Percentiles rank a stretch among this genome's conserved stretches.
Evolutionary conservation across 2,888 invertebrate species (phyloP).

Genomic region (Peribatodes rhomboidaria): DNA sequence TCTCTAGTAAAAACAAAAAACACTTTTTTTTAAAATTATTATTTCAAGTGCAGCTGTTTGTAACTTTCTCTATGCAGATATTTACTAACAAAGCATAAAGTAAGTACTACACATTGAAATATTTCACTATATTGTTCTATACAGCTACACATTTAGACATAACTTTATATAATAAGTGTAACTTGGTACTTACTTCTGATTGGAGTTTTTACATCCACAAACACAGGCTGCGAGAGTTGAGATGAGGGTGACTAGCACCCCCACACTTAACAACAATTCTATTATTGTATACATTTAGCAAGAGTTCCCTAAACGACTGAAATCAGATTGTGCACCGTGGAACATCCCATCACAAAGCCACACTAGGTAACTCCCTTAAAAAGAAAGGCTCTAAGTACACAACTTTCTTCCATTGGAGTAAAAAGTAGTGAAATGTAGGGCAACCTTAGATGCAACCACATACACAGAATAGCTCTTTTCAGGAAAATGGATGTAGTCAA

Average conservation of each 20-base stretch:
- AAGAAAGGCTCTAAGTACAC: conserved; percentile 66
- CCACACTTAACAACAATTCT: conserved; percentile 78
- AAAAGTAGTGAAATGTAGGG: conserved; percentile 78
- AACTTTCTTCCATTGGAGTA: conserved; percentile 82
- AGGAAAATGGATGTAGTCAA: neutral
- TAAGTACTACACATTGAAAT: neutral
- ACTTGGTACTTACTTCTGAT: conserved; percentile 89
- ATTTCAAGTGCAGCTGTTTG: neutral
- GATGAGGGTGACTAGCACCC: conserved; percentile 78
- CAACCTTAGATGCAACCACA: conserved; percentile 61
- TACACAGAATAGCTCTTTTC: conserved; percentile 39
- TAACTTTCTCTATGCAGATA: conserved; percentile 3
- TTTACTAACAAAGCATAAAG: conserved; percentile 3
- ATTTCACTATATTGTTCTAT: neutral
- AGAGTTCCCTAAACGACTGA: conserved; percentile 65
- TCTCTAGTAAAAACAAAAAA: neutral
- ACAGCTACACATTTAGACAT: neutral
- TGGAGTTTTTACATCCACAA: conserved; percentile 91
- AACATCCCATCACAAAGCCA: conserved; percentile 66
- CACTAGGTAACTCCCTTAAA: conserved; percentile 75
- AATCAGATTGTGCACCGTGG: conserved; percentile 49
- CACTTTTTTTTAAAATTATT: neutral
- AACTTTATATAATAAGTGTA: conserved; percentile 2
- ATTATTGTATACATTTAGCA: conserved; percentile 78
- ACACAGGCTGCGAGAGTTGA: conserved; percentile 89